Conservation (phyloP, 2,888 invertebrate species). For the Dorcus hopei region DNA sequence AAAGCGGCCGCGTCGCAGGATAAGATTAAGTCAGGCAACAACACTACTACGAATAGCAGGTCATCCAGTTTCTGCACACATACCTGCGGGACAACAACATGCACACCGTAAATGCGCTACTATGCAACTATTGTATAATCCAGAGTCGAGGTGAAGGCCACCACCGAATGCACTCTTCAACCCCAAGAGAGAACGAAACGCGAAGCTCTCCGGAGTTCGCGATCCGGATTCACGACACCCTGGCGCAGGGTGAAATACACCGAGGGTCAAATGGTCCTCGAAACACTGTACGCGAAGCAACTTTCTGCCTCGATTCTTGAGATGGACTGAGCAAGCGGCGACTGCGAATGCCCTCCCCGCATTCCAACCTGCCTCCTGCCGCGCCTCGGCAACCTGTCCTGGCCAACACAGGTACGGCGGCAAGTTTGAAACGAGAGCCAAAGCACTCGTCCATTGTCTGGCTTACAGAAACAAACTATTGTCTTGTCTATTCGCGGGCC, state of each 20-base stretch:
- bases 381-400: slow-evolving; percentile 43
- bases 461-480: slow-evolving; percentile 46
- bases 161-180: not conserved
- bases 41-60: slow-evolving; percentile 17
- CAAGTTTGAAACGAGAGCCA: slow-evolving; percentile 38
- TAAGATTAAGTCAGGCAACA: slow-evolving; percentile 5
- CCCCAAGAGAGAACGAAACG: not conserved
- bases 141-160: slow-evolving; percentile 3
- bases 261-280: not conserved
- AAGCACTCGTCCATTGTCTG: slow-evolving; percentile 41
- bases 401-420: slow-evolving; percentile 34
- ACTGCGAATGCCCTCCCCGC: slow-evolving; percentile 46
- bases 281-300: slow-evolving; percentile 13
- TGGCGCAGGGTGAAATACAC: not conserved
- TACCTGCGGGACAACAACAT: slow-evolving; percentile 37
- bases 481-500: slow-evolving; percentile 47
- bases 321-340: slow-evolving; percentile 45
- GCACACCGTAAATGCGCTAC: slow-evolving; percentile 28
- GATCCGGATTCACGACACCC: not conserved
- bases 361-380: slow-evolving; percentile 48
- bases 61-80: slow-evolving; percentile 24
- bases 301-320: slow-evolving; percentile 41
- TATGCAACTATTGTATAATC: slow-evolving; percentile 32
- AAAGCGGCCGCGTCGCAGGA: slow-evolving; percentile 4
- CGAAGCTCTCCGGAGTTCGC: not conserved